These are phyloP conservation scores for Macquaria australasica DNA, from an alignment of 2,113 vertebrate genomes.

Conservation along the genomic window DNA sequence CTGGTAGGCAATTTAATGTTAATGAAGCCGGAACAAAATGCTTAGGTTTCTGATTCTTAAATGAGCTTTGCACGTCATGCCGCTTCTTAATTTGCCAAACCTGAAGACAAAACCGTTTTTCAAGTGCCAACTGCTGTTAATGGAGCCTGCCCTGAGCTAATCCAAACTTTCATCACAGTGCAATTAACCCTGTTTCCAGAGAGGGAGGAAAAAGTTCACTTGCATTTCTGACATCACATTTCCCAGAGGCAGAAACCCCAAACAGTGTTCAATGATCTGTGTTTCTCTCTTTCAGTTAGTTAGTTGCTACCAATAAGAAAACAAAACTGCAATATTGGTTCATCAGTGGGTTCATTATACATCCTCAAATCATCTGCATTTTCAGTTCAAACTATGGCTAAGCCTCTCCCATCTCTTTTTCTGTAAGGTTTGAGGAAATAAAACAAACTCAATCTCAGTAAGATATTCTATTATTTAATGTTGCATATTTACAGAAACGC, in stretches of 20 bases:
- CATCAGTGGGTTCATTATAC: neutral
- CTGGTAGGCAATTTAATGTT: constrained; percentile 24
- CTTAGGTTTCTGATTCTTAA: constrained; percentile 32
- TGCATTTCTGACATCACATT: constrained; percentile 22
- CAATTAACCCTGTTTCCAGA: constrained; percentile 56
- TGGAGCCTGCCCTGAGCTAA: constrained; percentile 31
- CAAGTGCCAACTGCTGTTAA: constrained; percentile 30
- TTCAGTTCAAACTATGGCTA: neutral
- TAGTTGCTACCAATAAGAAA: neutral
- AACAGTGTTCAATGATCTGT: constrained; percentile 10
- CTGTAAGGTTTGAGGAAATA: neutral
- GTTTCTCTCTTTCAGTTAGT: neutral
- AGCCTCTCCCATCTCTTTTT: neutral
- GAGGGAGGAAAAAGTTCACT: constrained; percentile 35
- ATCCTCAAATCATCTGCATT: neutral
- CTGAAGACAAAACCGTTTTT: constrained; percentile 19
- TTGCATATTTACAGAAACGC: neutral
- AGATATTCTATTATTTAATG: no score
- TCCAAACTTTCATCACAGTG: constrained; percentile 40
- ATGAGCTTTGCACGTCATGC: constrained; percentile 9
- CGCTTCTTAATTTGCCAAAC: constrained; percentile 19
- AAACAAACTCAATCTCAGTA: neutral
- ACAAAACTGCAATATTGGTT: neutral
- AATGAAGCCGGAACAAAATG: constrained; percentile 31
- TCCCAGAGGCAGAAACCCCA: constrained; percentile 18